Evolutionary conservation across 2,888 invertebrate species (phyloP), one percentile per base, ranked within the genome.

Genomic region (Drosophila demipolita): DNA sequence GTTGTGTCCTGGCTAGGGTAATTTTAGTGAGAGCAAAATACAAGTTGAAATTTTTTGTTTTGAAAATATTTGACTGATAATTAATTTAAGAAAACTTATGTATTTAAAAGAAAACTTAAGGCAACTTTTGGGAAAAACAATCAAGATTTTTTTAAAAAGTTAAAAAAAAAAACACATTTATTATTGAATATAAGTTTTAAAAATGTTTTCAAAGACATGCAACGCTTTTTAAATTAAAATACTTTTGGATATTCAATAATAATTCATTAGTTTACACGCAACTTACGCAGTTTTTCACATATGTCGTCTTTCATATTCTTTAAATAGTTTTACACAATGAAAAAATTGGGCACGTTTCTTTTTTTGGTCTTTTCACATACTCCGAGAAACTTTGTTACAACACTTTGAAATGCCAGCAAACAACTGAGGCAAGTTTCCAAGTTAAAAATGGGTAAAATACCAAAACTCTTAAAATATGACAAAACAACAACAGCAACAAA

Each of bases 351-450:
- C 7, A 12, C 3, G 11, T 20, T 17, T 0, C 2, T n/a, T 3
- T 12, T 45, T 12, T 20, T 15, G 15, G 15, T 45, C 8, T 23
- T 20, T 23, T 23, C 45, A 45, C 23, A 36, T 57, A 23, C 12
- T 40, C n/a, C n/a, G 9, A 45, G 45, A 38, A 38, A 35, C 32
- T 42, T 11, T 66, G 77, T 53, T 20, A 32, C 70, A 49, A 38
- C 65, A 61, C 74, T 65, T 42, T 36, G 59, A 66, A 83, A 75
- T 82, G 80, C 82, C 73, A 72, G 57, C 59, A 70, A 71, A 68
- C 42, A 73, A 86, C 85, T 87, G 60, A 84, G 75, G 29, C n/a
- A 52, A 68, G 35, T 63, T 65, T 36, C 35, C 36, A 61, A 54
- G 29, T 65, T 48, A 12, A 23, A 23, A 23, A 23, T n/a, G 33